Evolutionary conservation across 2,113 vertebrate species (phyloP), one percentile per base, ranked within the genome.

Genomic region (Callopanchax toddi): DNA sequence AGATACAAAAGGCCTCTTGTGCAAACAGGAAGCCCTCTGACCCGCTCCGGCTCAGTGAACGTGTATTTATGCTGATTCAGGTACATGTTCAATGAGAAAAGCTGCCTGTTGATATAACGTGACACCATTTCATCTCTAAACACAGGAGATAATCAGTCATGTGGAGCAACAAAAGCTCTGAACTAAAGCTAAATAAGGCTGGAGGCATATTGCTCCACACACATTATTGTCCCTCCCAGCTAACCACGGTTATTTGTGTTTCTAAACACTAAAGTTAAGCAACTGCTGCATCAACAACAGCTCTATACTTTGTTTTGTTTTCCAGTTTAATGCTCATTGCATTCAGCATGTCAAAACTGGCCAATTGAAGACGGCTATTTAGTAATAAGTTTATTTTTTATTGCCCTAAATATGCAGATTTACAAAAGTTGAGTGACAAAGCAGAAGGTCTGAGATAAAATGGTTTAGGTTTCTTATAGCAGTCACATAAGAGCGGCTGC

Each of bases 191-290:
- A 29, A n/a, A 48, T 26, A 50, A n/a, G 37, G 16, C 23, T n/a
- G n/a, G 16, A 13, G 34, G 65, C 44, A n/a, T 32, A 51, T 34
- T 42, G 16, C 6, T 18, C 42, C n/a, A 44, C 9, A 1, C 13
- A 4, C 23, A 37, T 37, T 37, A 12, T 37, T n/a, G n/a, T n/a
- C n/a, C n/a, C 36, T 12, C 12, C 36, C 36, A n/a, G 44, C 26
- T 39, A 61, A 83, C 68, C 75, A 62, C 78, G 81, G 6, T 54
- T 17, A 42, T 13, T 16, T 26, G 7, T 29, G 25, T 79, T 83
- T 69, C 74, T 46, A 65, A 60, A 82, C n/a, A 67, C 52, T 9
- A 43, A n/a, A n/a, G 57, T 84, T 59, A 55, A 22, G 79, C 68
- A 78, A 82, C 6, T 21, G 44, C 21, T 46, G 45, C 8, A 32